Base-by-base conservation (phyloP, 2,888 invertebrate species). In the Chloroclystis v-ata region DNA sequence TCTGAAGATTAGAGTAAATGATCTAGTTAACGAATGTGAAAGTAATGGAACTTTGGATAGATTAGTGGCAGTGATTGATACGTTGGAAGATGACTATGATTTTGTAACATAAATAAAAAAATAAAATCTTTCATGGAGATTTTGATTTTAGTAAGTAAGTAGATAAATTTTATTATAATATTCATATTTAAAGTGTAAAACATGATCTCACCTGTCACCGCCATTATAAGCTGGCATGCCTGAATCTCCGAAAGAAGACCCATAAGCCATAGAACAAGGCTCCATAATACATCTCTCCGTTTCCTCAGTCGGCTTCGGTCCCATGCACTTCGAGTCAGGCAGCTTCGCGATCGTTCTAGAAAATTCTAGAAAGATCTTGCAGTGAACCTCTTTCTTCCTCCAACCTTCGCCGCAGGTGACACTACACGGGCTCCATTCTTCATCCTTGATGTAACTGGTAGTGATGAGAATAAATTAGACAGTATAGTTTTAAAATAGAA, bases 331-430 rank as follows among this genome's bases (percentile, higher is more conserved):
- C 42, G 91, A 91, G 69, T 97, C 97, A 0, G 97, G 96, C 7
- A 97, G 87, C 59, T 94, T 95, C 4, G 95, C 96, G 42, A 96
- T 93, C 0, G 96, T 96, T 59, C 94, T 90, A 47, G 97, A 95
- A 78, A 97, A 97, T 77, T 97, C 96, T 52, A 98, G 87, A 81
- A 95, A 97, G 65, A 98, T 97, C 88, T 96, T 96, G 86, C 99
- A 99, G 62, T 94, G 92, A n/a, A 97, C 97, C 62, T 93, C 92
- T 25, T 97, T 92, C 56, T 92, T 92, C n/a, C 94, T 89, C 60
- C 94, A 89, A 0, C 98, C 98, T 73, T 95, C 94, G 0, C 98
- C 98, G 72, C 98, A 98, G 0, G 94, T 93, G 0, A 94, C 94
- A 63, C 95, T 96, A 86, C 98, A 99, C 0, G 94, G 92, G 1